Conservation (phyloP, 2,113 vertebrate genomes). For the Axis porcinus region DNA sequence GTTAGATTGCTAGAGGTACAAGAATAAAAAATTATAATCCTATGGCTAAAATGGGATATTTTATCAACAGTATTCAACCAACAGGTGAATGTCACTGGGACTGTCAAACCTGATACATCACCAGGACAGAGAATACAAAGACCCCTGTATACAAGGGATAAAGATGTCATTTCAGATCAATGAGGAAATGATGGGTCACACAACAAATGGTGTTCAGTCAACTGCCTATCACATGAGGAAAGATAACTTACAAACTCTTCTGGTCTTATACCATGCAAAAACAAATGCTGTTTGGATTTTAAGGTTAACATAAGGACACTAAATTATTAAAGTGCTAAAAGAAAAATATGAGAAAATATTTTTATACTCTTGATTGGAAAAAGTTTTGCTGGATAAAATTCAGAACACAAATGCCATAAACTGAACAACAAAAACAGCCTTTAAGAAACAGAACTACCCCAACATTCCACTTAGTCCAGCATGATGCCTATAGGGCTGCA, state of each 20-base stretch:
- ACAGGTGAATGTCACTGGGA: not conserved
- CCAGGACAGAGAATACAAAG: not conserved
- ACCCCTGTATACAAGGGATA: not conserved
- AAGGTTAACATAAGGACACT: not conserved
- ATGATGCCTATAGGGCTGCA: not conserved
- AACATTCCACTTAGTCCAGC: not conserved
- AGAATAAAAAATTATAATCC: not conserved
- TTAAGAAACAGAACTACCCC: not conserved
- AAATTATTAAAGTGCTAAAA: constrained; percentile 27
- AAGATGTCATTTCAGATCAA: not conserved
- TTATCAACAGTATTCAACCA: not conserved
- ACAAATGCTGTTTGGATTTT: not conserved
- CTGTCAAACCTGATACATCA: not conserved
- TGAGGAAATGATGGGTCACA: not conserved
- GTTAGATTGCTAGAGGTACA: constrained; percentile 6
- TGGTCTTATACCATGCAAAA: not conserved
- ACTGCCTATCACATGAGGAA: not conserved
- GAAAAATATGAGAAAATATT: not conserved
- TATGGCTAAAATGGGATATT: not conserved
- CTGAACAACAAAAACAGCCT: not conserved
- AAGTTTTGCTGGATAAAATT: constrained; percentile 1
- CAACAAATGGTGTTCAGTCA: not conserved
- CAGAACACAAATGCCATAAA: not conserved
- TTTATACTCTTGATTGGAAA: constrained; percentile 19
- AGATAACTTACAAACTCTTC: not conserved